Evolutionary conservation across 2,113 vertebrate species (phyloP).

Genomic region (Galbula dea): DNA sequence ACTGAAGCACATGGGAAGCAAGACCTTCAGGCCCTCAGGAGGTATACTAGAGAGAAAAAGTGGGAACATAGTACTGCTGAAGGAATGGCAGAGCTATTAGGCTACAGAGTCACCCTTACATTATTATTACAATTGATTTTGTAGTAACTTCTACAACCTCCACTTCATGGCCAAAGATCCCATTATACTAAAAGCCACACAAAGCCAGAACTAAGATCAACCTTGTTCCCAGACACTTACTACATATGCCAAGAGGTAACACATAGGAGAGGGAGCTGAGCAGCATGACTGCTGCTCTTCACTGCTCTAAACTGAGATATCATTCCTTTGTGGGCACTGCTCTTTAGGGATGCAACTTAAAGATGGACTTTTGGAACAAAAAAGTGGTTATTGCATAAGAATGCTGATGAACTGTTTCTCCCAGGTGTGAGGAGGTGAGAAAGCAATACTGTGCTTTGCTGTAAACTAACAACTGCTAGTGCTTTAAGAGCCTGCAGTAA

Average conservation of each 20-base stretch:
- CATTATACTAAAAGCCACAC: background rate
- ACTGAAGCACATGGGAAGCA: background rate
- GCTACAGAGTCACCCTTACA: background rate
- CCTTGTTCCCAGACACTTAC: background rate
- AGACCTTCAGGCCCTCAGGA: background rate
- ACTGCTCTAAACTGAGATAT: background rate
- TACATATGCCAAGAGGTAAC: rapidly evolving
- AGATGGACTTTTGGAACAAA: background rate
- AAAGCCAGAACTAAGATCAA: background rate
- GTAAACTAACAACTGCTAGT: background rate
- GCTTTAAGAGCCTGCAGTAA: background rate
- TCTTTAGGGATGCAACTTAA: background rate
- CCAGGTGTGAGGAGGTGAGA: background rate
- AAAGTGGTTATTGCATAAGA: background rate
- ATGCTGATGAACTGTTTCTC: background rate
- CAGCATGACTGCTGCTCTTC: background rate
- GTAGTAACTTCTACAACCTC: background rate
- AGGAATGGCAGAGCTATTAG: background rate
- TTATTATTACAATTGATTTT: background rate
- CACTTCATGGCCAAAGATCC: background rate
- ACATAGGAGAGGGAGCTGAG: background rate
- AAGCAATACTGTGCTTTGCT: background rate
- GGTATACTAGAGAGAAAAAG: background rate
- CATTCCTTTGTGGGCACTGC: background rate
- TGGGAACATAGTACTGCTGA: rapidly evolving